phyloP scores from a whole-genome alignment of 2,888 invertebrate species.

The Hoplodrina blanda region DNA sequence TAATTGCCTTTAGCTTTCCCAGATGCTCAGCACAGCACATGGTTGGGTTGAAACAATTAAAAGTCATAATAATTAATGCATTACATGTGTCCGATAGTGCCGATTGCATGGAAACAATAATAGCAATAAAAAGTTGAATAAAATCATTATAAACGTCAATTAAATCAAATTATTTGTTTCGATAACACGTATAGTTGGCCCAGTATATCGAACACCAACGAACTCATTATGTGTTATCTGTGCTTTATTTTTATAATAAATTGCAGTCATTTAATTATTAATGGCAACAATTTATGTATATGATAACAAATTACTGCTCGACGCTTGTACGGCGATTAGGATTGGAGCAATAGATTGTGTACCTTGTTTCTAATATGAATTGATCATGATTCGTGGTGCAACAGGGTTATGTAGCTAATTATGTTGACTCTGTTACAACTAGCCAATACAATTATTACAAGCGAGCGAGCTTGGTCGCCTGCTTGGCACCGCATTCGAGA shows the following conservation, averaged over 20 bases:
- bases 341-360: conserved; percentile 11
- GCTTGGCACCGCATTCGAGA: conserved; percentile 4
- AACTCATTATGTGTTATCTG: conserved; percentile 56
- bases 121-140: conserved; percentile 61
- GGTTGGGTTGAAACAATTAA: background rate
- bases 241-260: conserved; percentile 48
- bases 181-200: conserved; percentile 34
- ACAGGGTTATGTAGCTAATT: background rate
- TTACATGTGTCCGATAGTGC: conserved; percentile 16
- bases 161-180: conserved; percentile 61
- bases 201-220: conserved; percentile 21
- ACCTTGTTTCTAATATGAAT: conserved; percentile 18
- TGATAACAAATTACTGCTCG: conserved; percentile 6
- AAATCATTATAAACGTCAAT: conserved; percentile 59
- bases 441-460: conserved; percentile 11
- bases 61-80: conserved; percentile 11
- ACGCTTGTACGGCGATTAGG: conserved; percentile 23
- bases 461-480: background rate
- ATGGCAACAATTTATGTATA: conserved; percentile 33
- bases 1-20: background rate
- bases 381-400: conserved; percentile 24
- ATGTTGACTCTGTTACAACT: conserved; percentile 2
- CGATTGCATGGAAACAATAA: conserved; percentile 42
- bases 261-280: conserved; percentile 32
- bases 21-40: background rate